Base-by-base conservation (phyloP, 2,888 invertebrate genomes). In the Microctonus hyperodae region DNA sequence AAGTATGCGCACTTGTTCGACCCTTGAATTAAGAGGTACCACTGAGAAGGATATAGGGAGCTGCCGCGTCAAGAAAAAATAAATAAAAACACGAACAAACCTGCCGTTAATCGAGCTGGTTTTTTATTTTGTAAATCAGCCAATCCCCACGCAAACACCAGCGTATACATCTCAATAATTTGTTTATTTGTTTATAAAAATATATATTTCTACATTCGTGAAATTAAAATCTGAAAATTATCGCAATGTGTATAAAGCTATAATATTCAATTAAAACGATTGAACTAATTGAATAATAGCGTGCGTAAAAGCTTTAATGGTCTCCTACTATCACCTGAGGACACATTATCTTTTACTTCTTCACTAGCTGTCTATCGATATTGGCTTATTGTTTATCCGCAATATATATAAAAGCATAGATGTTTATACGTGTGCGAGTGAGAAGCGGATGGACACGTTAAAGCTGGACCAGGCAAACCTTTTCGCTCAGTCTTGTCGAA, bases 221-320 rank as follows among this genome's bases (percentile, higher is more conserved):
- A n/a, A n/a, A n/a, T n/a, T n/a, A n/a, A n/a, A n/a, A n/a, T n/a
- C n/a, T n/a, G n/a, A n/a, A n/a, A n/a, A n/a, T n/a, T n/a, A n/a
- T n/a, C n/a, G n/a, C n/a, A n/a, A n/a, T n/a, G n/a, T n/a, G 67
- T 69, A 70, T 48, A 69, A 74, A 75, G 72, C 73, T 81, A 82
- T n/a, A n/a, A n/a, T n/a, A 82, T 82, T 82, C 81, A 83, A 82
- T 83, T 81, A 82, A 82, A 80, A 79, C 78, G 77, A 78, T 78
- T 80, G 69, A 69, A n/a, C 69, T 69, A n/a, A n/a, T n/a, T 44
- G 69, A 69, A 53, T 66, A 70, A 67, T 67, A 62, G 51, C 63
- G 68, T n/a, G 48, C 44, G 51, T 28, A 56, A 57, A 57, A 31
- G 35, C 65, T 61, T 20, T 51, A 64, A 60, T 53, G 61, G 25